A percentile compares a stretch with the other conserved stretches of the same genome.
phyloP scores from a whole-genome alignment of 2,888 invertebrate species.

The Euphydryas editha region DNA sequence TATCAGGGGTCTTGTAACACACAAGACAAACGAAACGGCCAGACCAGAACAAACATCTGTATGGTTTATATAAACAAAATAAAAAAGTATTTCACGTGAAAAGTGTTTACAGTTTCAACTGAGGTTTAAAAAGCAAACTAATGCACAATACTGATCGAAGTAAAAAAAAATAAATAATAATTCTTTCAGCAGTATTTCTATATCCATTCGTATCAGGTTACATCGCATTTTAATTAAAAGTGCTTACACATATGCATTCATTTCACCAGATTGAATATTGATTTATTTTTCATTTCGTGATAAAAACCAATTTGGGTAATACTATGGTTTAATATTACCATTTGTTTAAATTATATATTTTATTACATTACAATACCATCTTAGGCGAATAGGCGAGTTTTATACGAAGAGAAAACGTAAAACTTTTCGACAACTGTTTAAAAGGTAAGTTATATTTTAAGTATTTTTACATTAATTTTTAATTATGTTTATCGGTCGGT shows the following conservation, averaged over 20 bases:
- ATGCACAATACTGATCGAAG: not conserved
- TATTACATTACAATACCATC: not conserved
- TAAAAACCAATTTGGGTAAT: not conserved
- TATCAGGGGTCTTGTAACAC: too few relatives aligned
- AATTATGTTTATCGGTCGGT: too few relatives aligned
- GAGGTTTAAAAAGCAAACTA: not conserved
- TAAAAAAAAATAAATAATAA: not conserved
- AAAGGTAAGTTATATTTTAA: too few relatives aligned
- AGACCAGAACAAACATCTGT: too few relatives aligned
- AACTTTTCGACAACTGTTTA: too few relatives aligned
- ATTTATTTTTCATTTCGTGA: not conserved
- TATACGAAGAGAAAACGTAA: too few relatives aligned
- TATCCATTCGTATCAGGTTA: not conserved
- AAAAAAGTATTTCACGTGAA: too few relatives aligned
- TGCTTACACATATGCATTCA: not conserved
- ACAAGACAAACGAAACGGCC: too few relatives aligned
- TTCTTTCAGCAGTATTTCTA: not conserved
- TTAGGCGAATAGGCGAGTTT: too few relatives aligned
- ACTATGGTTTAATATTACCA: not conserved
- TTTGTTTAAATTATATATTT: not conserved
- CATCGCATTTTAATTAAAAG: not conserved
- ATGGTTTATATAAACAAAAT: too few relatives aligned
- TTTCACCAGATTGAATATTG: slow-evolving; percentile 3
- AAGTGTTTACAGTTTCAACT: not conserved
- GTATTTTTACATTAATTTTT: too few relatives aligned